These are phyloP conservation scores for Rhogogaster chlorosoma DNA, from an alignment of 2,888 invertebrate genomes.

Conservation along the genomic window DNA sequence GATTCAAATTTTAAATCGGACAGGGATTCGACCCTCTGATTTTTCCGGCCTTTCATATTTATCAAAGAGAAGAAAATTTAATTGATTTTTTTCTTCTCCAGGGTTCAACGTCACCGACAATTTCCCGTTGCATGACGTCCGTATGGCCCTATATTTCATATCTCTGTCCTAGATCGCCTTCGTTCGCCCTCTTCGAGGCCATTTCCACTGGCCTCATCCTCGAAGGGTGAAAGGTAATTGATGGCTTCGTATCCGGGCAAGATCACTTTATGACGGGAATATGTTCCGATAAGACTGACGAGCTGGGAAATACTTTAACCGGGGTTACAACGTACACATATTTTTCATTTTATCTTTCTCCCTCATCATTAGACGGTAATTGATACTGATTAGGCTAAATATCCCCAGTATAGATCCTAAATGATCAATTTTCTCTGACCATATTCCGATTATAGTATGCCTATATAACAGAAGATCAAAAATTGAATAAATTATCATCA, in stretches of 20 bases:
- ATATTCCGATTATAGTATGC: not conserved
- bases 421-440: not conserved
- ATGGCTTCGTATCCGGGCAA: slow-evolving; percentile 43
- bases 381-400: not conserved
- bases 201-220: slow-evolving; percentile 32
- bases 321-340: slow-evolving; percentile 1
- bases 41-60: not conserved
- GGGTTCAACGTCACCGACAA: not conserved
- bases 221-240: slow-evolving; percentile 49
- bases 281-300: slow-evolving; percentile 48
- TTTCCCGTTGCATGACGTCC: slow-evolving; percentile 37
- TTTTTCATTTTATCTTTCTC: not conserved
- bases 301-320: slow-evolving; percentile 35
- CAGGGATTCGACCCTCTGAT: not conserved
- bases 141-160: slow-evolving; percentile 35
- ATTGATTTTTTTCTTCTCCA: not conserved
- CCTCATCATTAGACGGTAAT: not conserved
- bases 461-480: not conserved
- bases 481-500: not conserved
- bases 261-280: slow-evolving; percentile 47
- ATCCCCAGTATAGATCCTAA: not conserved
- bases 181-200: slow-evolving; percentile 21
- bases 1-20: not conserved
- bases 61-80: not conserved
- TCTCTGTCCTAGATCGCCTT: slow-evolving; percentile 39